Conservation (phyloP, 2,797 vertebrate species). For the Telmatherina bonti region DNA sequence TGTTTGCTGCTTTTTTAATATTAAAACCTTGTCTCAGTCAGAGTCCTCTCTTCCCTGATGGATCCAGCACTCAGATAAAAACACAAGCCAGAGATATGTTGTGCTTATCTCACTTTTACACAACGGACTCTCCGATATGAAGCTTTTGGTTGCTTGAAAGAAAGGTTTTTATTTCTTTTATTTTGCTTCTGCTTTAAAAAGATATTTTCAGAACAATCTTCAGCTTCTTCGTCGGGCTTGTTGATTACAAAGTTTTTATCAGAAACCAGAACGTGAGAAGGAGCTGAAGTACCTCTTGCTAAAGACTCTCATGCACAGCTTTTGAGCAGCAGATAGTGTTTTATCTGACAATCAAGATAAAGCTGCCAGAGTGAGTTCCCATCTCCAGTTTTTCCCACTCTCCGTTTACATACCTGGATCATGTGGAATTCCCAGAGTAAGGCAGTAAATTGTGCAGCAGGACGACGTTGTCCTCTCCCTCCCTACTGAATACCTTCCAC, state of each 20-base stretch:
- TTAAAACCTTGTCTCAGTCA: not conserved
- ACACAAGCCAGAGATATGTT: constrained; percentile 13
- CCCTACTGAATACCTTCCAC: constrained; percentile 76
- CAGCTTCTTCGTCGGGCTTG: constrained; percentile 86
- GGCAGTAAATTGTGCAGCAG: constrained; percentile 88
- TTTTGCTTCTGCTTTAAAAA: constrained; percentile 33
- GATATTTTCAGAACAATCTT: constrained; percentile 50
- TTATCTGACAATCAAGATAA: constrained; percentile 96
- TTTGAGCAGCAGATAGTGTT: constrained; percentile 86
- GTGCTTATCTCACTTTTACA: constrained; percentile 19
- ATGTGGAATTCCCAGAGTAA: constrained; percentile 87
- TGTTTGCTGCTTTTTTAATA: not conserved
- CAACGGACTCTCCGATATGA: constrained; percentile 16
- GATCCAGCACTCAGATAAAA: constrained; percentile 6
- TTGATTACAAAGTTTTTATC: constrained; percentile 91
- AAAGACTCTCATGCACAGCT: constrained; percentile 85
- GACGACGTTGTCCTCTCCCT: constrained; percentile 73
- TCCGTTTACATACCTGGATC: constrained; percentile 86
- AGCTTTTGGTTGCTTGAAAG: constrained; percentile 49
- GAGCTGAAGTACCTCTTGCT: constrained; percentile 87
- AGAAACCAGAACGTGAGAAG: constrained; percentile 86
- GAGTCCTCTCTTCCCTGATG: constrained; percentile 14
- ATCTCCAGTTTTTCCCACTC: constrained; percentile 78
- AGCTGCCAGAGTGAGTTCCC: constrained; percentile 81
- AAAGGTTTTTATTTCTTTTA: constrained; percentile 41